Evolutionary conservation across 2,113 vertebrate species (phyloP), one percentile per base, ranked within the genome.

Genomic region (Heteronetta atricapilla): DNA sequence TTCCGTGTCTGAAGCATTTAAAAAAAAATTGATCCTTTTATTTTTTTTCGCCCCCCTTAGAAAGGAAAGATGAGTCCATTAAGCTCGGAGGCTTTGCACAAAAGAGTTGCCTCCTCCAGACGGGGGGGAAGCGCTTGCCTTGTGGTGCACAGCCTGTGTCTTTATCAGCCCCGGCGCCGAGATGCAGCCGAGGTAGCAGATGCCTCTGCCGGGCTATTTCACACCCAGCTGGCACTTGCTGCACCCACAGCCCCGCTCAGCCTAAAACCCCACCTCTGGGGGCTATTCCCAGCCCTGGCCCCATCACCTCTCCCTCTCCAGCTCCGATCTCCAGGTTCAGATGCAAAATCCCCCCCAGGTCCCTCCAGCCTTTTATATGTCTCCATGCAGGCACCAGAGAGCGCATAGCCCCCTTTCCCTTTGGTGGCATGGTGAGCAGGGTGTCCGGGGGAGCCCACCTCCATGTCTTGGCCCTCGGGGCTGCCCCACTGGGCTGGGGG

Each of bases 391-490:
- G 3, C 36, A 2, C 26, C 50, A 59, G 48, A 50, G 82, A 46
- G 42, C 44, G 48, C 2, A 3, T 6, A 15, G 38, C 76, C 25
- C 42, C 34, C 42, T 56, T 31, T 42, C 29, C 52, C 33, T 46
- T 48, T 11, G 3, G 12, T 10, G 38, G 38, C 9, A 38, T 10
- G 38, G 38, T 10, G 38, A 38, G 38, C 38, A 38, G 38, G 38
- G 21, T 40, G 33, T 15, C 19, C 22, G 46, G 20, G 46, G 46
- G 46, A 48, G 22, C 20, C 20, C 46, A 48, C 20, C 21, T 59
- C 0, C 0, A n/a, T 53, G 50, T 12, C 28, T 66, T 13, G 55
- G 28, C 6, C 46, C 26, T 25, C 0, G 1, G 46, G 44, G 36
- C 67, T 77, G 48, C 38, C n/a, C 56, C 18, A 2, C 13, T 1